Evolutionary conservation across 2,113 vertebrate species (phyloP), one percentile per base, ranked within the genome.

Genomic region (Choloepus hoffmanni): DNA sequence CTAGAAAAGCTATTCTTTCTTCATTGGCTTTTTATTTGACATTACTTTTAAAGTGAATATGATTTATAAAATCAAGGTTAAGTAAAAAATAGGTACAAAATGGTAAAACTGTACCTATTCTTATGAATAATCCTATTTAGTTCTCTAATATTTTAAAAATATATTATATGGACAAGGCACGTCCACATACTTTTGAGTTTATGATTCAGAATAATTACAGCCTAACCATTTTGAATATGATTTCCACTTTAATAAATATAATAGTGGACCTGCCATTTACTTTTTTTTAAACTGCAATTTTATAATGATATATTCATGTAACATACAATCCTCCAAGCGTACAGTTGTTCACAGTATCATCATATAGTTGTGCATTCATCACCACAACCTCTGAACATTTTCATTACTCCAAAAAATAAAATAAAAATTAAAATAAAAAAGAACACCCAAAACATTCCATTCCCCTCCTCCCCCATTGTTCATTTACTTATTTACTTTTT

Each of bases 31-130:
- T 95, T 62, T 90, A 88, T 45, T 65, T 92, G 55, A 77, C 16
- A 93, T 63, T 72, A 89, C 23, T 83, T 94, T 89, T 86, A 86
- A 97, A 94, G 45, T 82, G 85, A 85, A 65, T 87, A 68, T 45
- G 21, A 53, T 85, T n/a, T 10, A 24, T 30, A 86, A 63, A 55
- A 67, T 79, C 43, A 96, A 74, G 16, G 43, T 89, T 78, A 92
- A 58, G 15, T 74, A 18, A 95, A 19, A 62, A 79, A 58, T 19
- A 91, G 43, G 13, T 93, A 81, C 40, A 89, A 93, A 89, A 63
- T 13, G 63, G 28, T 48, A 95, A 94, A 65, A 92, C 14, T 84
- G 1, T 86, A 11, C 53, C 65, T 78, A 65, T 82, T 95, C 62
- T 90, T 21, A 89, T 48, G 0, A 87, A 26, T 14, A 36, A 92